These are phyloP conservation scores for Chromobotia macracanthus DNA, from an alignment of 2,797 vertebrate genomes.

Conservation along the genomic window DNA sequence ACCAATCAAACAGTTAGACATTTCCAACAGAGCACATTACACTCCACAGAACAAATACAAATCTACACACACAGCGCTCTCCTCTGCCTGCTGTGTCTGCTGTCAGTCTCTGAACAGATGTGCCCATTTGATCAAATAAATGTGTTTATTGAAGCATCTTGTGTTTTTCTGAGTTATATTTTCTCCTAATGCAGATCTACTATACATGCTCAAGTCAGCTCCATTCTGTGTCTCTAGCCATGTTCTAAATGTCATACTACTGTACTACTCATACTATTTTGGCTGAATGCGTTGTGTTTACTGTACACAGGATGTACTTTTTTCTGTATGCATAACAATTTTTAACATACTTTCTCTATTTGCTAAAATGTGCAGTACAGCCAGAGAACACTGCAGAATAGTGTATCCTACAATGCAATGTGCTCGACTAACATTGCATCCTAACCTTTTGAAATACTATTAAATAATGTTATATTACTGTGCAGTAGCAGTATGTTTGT, in stretches of 20 bases:
- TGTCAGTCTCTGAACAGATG: conserved; percentile 1
- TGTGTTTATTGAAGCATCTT: conserved; percentile 22
- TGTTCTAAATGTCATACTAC: background rate
- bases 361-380: background rate
- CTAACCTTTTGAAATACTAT: no score
- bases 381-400: background rate
- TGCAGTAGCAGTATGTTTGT: background rate
- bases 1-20: background rate
- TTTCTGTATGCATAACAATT: background rate
- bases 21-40: background rate
- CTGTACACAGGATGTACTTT: background rate
- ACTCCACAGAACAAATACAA: background rate
- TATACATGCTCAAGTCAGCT: background rate
- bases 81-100: no score
- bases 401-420: background rate
- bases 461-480: no score
- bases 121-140: conserved; percentile 24
- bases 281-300: no score
- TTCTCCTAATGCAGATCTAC: background rate
- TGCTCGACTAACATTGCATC: no score
- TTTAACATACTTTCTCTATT: no score
- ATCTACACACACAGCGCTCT: background rate
- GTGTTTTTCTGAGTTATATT: conserved; percentile 10
- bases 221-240: background rate
- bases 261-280: background rate